phyloP scores from a whole-genome alignment of 2,888 invertebrate species.

The Atrina japonica region DNA sequence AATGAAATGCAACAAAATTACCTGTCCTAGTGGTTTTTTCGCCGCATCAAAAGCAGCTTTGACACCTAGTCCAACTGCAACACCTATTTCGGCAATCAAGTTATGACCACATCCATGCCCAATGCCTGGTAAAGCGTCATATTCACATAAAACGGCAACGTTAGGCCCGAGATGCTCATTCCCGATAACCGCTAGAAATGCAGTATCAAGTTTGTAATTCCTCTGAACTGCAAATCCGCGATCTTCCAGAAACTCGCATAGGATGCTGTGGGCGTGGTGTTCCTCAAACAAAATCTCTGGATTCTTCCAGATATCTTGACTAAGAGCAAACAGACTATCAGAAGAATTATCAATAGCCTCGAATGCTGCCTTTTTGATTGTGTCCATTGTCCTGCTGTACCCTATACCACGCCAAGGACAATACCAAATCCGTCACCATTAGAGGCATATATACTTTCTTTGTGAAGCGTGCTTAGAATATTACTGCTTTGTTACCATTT shows the following conservation, averaged over 20 bases:
- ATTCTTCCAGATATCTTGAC: constrained; percentile 73
- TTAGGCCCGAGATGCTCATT: constrained; percentile 66
- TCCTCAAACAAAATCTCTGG: constrained; percentile 75
- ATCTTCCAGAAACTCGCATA: constrained; percentile 68
- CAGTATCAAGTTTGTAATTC: constrained; percentile 64
- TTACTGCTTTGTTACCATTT: no score
- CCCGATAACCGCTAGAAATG: constrained; percentile 58
- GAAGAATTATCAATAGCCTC: constrained; percentile 42
- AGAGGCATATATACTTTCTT: no score
- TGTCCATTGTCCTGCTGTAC: constrained; percentile 15
- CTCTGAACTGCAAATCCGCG: constrained; percentile 67
- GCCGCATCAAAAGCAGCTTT: constrained; percentile 64
- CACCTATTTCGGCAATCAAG: constrained; percentile 76
- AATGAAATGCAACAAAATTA: no score
- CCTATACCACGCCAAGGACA: no score
- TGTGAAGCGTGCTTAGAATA: no score
- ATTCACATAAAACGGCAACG: constrained; percentile 77
- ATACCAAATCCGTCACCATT: no score
- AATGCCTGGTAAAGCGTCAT: constrained; percentile 78
- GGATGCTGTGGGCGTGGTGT: constrained; percentile 54
- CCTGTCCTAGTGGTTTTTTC: constrained; percentile 40
- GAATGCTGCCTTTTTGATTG: constrained; percentile 36
- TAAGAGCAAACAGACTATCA: constrained; percentile 49
- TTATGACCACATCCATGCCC: constrained; percentile 80
- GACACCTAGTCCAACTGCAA: constrained; percentile 75